Evolutionary conservation across 2,113 vertebrate species (phyloP), one percentile per base, ranked within the genome.

Genomic region (Perca flavescens): DNA sequence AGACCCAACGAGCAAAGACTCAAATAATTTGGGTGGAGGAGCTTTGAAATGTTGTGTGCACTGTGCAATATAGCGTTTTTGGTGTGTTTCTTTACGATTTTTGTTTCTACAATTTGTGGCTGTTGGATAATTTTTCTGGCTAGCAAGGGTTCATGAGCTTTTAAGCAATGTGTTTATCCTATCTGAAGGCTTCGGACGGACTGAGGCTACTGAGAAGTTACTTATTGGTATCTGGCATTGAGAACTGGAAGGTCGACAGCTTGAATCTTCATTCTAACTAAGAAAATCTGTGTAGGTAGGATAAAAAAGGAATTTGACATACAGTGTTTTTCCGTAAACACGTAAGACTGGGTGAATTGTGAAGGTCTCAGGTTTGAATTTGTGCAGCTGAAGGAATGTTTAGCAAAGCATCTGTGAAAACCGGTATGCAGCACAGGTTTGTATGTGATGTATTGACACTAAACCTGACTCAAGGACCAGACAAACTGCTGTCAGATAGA

Each of bases 311-410:
- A 43, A 6, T 65, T 40, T 16, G 17, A 22, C 12, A 22, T 56
- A 22, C 10, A 61, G 31, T 40, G 25, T 22, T 28, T 53, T 49
- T 49, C 31, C 3, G 5, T 52, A 6, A n/a, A 6, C 25, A 68
- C 21, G 2, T 3, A 10, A 67, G 46, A 67, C 14, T 13, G 36
- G 14, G 6, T 47, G 16, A 61, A 52, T 21, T n/a, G 47, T 54
- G 28, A 58, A 68, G 43, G 64, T 68, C 63, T 49, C 60, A 10
- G n/a, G 50, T 56, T 34, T 77, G 21, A 56, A 31, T 19, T n/a
- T 15, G 16, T 43, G 15, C 16, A 19, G 9, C 14, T 1, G 34
- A 57, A 49, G 17, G 71, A 61, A 49, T 50, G 71, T 61, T n/a
- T 2, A 74, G 17, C 34, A 25, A 25, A 43, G 16, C 64, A 19